phyloP scores from a whole-genome alignment of 2,888 invertebrate species.

The Ectobius pallidus region DNA sequence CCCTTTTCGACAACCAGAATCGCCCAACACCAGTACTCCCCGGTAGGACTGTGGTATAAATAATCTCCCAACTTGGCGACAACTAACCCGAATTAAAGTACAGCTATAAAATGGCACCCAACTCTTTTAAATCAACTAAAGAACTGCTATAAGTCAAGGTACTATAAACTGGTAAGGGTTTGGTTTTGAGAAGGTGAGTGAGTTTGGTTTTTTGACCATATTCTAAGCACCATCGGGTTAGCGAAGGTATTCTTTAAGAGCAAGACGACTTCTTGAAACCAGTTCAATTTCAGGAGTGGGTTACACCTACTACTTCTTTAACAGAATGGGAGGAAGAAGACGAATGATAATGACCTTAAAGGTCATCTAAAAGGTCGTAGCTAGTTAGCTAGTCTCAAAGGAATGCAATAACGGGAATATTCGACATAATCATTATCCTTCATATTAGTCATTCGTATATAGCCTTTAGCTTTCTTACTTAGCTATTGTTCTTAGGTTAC shows the following conservation, averaged over 20 bases:
- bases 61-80: no score
- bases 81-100: no score
- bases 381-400: neutral
- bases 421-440: neutral
- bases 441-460: no score
- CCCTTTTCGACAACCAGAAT: no score
- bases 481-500: no score
- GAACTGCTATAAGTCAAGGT: no score
- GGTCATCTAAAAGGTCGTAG: neutral
- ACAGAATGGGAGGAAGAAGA: neutral
- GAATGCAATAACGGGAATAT: constrained; percentile 2
- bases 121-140: no score
- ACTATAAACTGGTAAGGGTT: neutral
- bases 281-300: neutral
- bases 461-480: no score
- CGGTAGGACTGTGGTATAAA: no score
- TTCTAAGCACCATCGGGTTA: neutral
- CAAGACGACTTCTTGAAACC: neutral
- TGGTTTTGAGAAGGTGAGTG: neutral
- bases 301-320: neutral
- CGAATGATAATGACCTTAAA: no score
- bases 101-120: no score
- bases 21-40: no score
- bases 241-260: neutral
- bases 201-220: neutral